Evolutionary conservation across 2,797 vertebrate species (phyloP).

Genomic region (Microcaecilia unicolor): DNA sequence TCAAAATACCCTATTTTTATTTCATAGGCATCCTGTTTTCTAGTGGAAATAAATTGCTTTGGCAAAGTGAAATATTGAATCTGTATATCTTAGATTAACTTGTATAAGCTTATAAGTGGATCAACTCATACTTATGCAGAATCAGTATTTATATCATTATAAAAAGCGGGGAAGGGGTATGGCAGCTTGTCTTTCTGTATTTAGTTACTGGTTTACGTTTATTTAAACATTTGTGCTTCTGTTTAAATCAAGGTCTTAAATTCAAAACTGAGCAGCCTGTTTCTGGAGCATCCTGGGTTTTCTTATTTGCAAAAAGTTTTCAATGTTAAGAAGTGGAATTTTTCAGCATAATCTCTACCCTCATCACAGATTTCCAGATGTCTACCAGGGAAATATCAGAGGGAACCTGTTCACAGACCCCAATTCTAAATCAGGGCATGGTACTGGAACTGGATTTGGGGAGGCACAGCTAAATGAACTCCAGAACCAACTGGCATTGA

Average conservation of each 20-base stretch:
- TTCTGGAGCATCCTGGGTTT: no score
- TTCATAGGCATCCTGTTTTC: constrained; percentile 41
- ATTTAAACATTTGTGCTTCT: constrained; percentile 4
- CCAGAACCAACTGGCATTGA: no score
- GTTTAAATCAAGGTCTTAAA: background rate
- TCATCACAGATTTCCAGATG: no score
- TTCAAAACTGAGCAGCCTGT: no score
- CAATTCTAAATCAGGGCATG: no score
- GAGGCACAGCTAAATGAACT: no score
- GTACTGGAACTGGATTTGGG: no score
- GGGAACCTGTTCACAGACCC: no score
- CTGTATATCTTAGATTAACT: constrained; percentile 27
- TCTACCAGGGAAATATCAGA: no score
- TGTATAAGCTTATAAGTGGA: constrained; percentile 7
- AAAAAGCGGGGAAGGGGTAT: background rate
- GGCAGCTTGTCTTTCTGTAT: background rate
- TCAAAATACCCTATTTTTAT: constrained; percentile 34
- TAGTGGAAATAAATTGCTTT: constrained; percentile 33
- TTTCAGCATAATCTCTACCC: no score
- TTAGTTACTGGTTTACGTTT: background rate
- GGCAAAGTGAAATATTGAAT: constrained; percentile 26
- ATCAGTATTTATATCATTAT: constrained; percentile 15
- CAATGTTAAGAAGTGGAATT: no score
- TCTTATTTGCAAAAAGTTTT: no score
- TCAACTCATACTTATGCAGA: constrained; percentile 1